Evolutionary conservation across 2,797 vertebrate species (phyloP).

Genomic region (Pangasius macronema): DNA sequence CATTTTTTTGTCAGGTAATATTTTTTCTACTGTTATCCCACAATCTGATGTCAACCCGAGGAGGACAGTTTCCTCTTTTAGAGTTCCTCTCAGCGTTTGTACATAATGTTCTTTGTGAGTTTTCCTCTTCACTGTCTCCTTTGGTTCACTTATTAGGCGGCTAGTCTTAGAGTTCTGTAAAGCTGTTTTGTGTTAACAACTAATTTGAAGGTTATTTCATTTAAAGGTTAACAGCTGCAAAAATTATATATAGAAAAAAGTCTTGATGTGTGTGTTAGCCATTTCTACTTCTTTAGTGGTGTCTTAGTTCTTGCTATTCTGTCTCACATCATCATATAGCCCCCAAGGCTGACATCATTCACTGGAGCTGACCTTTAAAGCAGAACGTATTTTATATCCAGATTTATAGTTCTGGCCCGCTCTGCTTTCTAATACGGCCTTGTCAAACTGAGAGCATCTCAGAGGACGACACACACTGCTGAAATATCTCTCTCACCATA

Average conservation of each 20-base stretch:
- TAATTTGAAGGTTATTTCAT: neutral
- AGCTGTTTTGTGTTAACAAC: neutral
- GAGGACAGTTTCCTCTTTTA: neutral
- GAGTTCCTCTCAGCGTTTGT: neutral
- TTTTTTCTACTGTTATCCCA: neutral
- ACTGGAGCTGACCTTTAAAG: constrained; percentile 59
- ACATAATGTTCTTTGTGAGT: neutral
- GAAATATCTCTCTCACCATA: neutral
- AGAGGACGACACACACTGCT: neutral
- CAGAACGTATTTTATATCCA: constrained; percentile 59
- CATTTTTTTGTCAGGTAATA: neutral
- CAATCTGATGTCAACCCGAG: neutral
- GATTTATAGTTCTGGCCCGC: constrained; percentile 54
- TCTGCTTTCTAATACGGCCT: constrained; percentile 4
- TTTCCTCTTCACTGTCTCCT: neutral
- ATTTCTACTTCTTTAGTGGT: neutral
- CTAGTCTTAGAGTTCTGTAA: neutral
- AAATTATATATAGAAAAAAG: neutral
- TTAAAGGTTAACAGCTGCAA: neutral
- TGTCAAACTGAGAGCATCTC: neutral
- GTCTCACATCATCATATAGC: neutral
- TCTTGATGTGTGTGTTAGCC: neutral
- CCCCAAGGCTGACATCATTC: constrained; percentile 61
- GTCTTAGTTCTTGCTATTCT: neutral
- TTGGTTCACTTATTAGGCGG: neutral